Base-by-base conservation (phyloP, 2,888 invertebrate species). In the Pterostichus madidus region DNA sequence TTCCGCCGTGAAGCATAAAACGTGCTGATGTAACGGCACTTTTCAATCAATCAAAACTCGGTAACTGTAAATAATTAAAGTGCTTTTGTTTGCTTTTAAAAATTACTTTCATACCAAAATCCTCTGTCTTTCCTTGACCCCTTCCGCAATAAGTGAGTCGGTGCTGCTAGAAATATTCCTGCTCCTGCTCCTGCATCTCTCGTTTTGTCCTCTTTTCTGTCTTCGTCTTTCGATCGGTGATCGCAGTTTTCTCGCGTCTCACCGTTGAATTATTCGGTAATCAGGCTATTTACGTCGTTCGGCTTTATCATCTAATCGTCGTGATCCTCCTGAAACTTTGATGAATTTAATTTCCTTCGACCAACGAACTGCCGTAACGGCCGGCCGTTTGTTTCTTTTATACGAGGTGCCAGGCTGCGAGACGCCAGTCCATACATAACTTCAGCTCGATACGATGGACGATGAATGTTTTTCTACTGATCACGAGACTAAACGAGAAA, bases 31-130 rank as follows among this genome's bases (percentile, higher is more conserved):
- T 49, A 52, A 76, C 76, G 13, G 13, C 32, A 76, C 76, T 76
- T 76, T 76, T 76, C 76, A 76, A 76, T 76, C 76, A 76, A 76
- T 76, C 76, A 76, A 75, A 76, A 31, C 76, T 32, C 31, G 52
- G 76, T 15, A 52, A 53, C 52, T 76, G 76, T 76, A 76, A 76
- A 76, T 53, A 76, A 76, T 76, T 53, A 53, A 52, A 13, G 76
- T 44, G 76, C 53, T 76, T 76, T 76, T 76, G 76, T 76, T 76
- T 53, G 52, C 24, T 76, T 24, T 53, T 53, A 5, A 76, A 76
- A 76, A 64, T 64, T 64, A 64, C 64, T 64, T 32, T 13, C 6
- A 32, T 64, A 64, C 31, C 17, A 59, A 35, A 64, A 64, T 11
- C 11, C 13, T 6, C 35, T 35, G 56, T 32, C 59, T 59, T 59